Evolutionary conservation across 1,140 invertebrate species (phyloP).

Genomic region (Tetraneura akinire): DNA sequence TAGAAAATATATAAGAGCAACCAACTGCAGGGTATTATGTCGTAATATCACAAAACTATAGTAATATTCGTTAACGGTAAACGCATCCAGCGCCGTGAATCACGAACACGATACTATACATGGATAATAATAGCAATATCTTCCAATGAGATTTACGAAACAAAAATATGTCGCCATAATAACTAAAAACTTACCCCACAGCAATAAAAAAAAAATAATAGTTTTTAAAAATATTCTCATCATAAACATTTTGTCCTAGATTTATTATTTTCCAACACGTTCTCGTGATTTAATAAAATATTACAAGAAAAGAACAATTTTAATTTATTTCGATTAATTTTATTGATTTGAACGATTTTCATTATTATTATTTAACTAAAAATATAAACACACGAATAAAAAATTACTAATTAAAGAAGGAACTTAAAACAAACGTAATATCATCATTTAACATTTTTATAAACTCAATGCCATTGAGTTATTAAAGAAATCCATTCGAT

Average conservation of each 20-base stretch:
- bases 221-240: background rate
- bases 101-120: constrained; percentile 18
- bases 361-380: no score
- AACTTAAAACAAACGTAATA: no score
- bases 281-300: background rate
- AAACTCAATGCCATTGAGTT: no score
- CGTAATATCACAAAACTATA: constrained; percentile 18
- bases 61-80: constrained; percentile 11
- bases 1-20: background rate
- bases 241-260: constrained; percentile 5
- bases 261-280: background rate
- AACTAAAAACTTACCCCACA: background rate
- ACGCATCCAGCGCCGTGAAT: background rate
- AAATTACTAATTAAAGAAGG: no score
- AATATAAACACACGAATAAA: no score
- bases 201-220: background rate
- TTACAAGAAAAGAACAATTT: background rate
- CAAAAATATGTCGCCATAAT: background rate
- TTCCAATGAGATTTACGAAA: constrained; percentile 23
- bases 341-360: no score
- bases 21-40: background rate
- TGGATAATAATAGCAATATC: constrained; percentile 3
- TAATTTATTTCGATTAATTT: background rate
- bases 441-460: no score
- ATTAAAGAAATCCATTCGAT: no score